Evolutionary conservation across 1,140 invertebrate species (phyloP), one percentile per base, ranked within the genome.

Genomic region (Hetaerina americana): DNA sequence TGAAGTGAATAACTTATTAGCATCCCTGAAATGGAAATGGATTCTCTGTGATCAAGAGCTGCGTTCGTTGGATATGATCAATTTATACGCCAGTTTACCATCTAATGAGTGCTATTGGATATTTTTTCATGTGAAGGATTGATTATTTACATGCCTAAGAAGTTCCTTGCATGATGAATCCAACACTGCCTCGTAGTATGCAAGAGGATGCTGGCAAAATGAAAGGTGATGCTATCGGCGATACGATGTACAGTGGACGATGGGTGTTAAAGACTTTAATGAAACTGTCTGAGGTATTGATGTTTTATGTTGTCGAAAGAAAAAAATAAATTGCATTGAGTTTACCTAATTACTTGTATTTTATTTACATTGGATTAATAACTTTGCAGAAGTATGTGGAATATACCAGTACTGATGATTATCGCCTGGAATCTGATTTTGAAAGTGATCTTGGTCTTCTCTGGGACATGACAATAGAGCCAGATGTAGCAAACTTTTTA

Each of bases 391-490:
- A 79, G 27, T 70, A 12, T 74, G 88, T 70, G 82, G 84, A 77
- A 78, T 89, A 27, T 81, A 80, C 0, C 81, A 85, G 76, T 76
- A 83, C 12, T 75, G 82, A 82, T 18, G 81, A 85, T 74, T 79
- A 84, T 75, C 75, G 82, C 66, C 81, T 82, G 77, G 80, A 82
- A 49, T 79, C 85, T 68, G 78, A 84, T 5, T 77, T 90, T 25
- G 90, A 92, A 83, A 83, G 85, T 18, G 86, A 91, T 73, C 79
- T 92, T 5, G 91, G 89, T 76, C 86, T 85, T 25, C 76, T 93
- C 0, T 93, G 90, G 91, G 90, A 93, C 75, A 91, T 92, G 88
- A 89, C 89, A 10, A 79, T 86, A 0, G 87, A 92, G 73, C 83
- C 84, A 76, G 90, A 91, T 76, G 85, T 92, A 2, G 87, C 88